Conservation (phyloP, 1,140 invertebrate genomes). For the Papilio xuthus region DNA sequence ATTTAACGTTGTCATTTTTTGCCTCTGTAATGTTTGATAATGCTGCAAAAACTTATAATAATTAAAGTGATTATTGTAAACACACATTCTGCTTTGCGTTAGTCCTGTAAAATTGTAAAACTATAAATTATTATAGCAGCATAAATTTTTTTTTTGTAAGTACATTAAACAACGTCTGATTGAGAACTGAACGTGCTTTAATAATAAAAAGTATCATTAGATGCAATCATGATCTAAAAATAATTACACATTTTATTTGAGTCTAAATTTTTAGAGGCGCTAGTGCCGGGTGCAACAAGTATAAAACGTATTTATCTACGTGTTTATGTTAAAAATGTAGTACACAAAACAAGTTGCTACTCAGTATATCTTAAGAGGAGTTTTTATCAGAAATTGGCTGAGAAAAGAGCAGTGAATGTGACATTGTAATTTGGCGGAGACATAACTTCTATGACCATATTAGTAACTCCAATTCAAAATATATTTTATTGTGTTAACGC, state of each 20-base stretch:
- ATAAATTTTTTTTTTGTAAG: neutral
- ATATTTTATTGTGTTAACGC: too few species aligned
- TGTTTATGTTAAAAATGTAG: neutral
- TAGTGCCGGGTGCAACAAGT: neutral
- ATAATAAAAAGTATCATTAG: neutral
- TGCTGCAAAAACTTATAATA: neutral
- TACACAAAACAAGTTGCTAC: neutral
- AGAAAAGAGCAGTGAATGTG: too few species aligned
- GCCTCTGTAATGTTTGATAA: neutral
- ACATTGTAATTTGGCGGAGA: too few species aligned
- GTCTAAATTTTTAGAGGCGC: neutral
- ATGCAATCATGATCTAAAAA: constrained; percentile 16
- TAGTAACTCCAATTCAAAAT: too few species aligned
- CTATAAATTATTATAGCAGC: too few species aligned
- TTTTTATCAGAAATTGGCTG: too few species aligned
- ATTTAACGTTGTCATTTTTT: neutral
- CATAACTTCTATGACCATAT: too few species aligned
- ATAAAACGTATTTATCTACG: neutral
- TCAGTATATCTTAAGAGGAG: too few species aligned
- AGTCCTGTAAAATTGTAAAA: neutral
- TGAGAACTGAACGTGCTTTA: neutral
- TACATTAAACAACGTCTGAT: neutral
- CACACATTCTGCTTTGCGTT: neutral
- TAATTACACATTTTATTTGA: neutral
- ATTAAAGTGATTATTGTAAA: neutral